phyloP scores from a whole-genome alignment of 2,888 invertebrate genomes.

The Leptopilina myrica region DNA sequence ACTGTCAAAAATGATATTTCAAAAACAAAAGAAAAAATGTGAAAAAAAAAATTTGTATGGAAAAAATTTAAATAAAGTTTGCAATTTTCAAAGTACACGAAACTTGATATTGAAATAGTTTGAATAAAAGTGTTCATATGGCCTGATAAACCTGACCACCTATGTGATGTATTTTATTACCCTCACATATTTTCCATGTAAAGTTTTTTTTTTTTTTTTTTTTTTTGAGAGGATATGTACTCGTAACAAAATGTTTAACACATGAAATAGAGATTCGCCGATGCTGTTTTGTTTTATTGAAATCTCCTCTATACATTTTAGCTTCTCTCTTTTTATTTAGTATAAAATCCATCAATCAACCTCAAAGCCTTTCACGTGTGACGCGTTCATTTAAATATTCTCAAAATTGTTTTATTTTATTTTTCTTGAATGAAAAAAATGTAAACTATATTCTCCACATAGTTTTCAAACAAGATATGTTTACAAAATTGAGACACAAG shows the following conservation, averaged over 20 bases:
- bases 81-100: neutral
- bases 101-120: conserved; percentile 27
- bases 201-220: neutral
- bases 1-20: too few species aligned
- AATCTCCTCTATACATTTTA: conserved; percentile 3
- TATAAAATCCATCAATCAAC: conserved; percentile 57
- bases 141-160: conserved; percentile 6
- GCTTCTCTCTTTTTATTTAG: conserved; percentile 47
- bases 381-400: conserved; percentile 60
- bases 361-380: conserved; percentile 50
- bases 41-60: conserved; percentile 35
- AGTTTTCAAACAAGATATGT: neutral
- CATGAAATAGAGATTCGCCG: conserved; percentile 45
- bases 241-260: conserved; percentile 42
- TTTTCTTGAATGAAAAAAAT: neutral
- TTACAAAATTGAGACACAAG: neutral
- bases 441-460: neutral
- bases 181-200: conserved; percentile 10
- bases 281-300: conserved; percentile 46
- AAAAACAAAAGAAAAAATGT: neutral
- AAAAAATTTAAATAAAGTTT: conserved; percentile 3
- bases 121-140: neutral
- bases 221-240: neutral
- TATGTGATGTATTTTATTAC: conserved; percentile 41
- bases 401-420: conserved; percentile 54